Conservation (phyloP, 2,888 invertebrate species). For the Fabriciana adippe region DNA sequence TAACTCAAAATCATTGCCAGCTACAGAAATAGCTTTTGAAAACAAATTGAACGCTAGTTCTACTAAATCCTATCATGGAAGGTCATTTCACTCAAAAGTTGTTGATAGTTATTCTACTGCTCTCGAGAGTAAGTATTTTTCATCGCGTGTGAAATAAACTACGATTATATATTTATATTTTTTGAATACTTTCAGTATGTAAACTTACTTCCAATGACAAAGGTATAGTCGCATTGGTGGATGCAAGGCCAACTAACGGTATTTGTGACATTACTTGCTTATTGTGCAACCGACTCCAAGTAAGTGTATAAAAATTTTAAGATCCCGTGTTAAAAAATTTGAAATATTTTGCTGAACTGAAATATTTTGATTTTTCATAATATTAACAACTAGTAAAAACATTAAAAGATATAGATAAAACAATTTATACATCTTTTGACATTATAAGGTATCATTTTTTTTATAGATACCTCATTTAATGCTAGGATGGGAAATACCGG, state of each 20-base stretch:
- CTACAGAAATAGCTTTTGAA: constrained; percentile 56
- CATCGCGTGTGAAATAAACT: neutral
- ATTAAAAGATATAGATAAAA: too few relatives aligned
- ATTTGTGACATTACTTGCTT: constrained; percentile 68
- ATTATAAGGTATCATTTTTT: neutral
- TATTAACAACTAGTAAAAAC: too few relatives aligned
- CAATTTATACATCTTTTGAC: too few relatives aligned
- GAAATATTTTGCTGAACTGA: too few relatives aligned
- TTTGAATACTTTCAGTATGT: constrained; percentile 56
- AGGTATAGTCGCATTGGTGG: constrained; percentile 64
- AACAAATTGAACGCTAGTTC: constrained; percentile 52
- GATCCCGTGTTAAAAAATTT: too few relatives aligned
- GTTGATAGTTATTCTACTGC: constrained; percentile 68
- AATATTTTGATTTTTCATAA: too few relatives aligned
- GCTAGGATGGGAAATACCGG: constrained; percentile 85
- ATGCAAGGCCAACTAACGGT: constrained; percentile 66
- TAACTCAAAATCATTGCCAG: constrained; percentile 53
- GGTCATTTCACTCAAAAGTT: constrained; percentile 53
- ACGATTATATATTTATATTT: neutral
- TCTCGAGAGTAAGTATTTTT: constrained; percentile 58
- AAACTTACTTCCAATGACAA: constrained; percentile 55
- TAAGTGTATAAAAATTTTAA: constrained; percentile 48
- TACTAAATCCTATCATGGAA: constrained; percentile 58
- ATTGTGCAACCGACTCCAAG: constrained; percentile 67
- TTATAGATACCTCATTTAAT: constrained; percentile 88